A percentile compares a stretch with the other conserved stretches of the same genome.
These are phyloP conservation scores for Misgurnus mizolepis DNA, from an alignment of 2,113 vertebrate species.

Conservation along the genomic window DNA sequence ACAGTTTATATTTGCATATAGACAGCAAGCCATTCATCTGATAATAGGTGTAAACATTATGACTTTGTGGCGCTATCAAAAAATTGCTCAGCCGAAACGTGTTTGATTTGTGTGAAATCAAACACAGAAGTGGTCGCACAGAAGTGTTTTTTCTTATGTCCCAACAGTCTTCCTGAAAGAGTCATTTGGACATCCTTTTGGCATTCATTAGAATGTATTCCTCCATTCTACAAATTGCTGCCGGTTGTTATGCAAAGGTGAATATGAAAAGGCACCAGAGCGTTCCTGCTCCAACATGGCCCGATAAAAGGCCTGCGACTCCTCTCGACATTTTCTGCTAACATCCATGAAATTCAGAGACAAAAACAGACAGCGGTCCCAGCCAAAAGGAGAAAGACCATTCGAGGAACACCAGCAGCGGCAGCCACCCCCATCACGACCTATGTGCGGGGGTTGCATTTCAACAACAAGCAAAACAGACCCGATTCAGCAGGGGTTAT, in stretches of 20 bases:
- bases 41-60: too few species aligned
- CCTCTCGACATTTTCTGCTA: slow-evolving; percentile 55
- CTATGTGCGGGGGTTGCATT: slow-evolving; percentile 58
- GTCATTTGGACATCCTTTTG: background rate
- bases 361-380: slow-evolving; percentile 56
- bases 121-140: too few species aligned
- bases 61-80: too few species aligned
- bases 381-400: slow-evolving; percentile 50
- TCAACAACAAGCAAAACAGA: slow-evolving; percentile 59
- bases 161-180: background rate
- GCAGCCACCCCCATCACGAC: slow-evolving; percentile 51
- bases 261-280: slow-evolving; percentile 40
- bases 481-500: slow-evolving; percentile 54
- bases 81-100: too few species aligned
- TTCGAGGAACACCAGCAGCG: slow-evolving; percentile 55
- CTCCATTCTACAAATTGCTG: slow-evolving; percentile 47
- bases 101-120: too few species aligned
- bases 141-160: too few species aligned
- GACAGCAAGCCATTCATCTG: too few species aligned
- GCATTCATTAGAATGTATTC: slow-evolving; percentile 50
- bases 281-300: slow-evolving; percentile 40
- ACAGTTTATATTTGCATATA: too few species aligned
- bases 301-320: slow-evolving; percentile 52
- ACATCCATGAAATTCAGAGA: slow-evolving; percentile 62
- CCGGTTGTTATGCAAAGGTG: slow-evolving; percentile 55